Conservation (phyloP, 92 coral and sea anemone species). For the Paramuricea clavata region DNA sequence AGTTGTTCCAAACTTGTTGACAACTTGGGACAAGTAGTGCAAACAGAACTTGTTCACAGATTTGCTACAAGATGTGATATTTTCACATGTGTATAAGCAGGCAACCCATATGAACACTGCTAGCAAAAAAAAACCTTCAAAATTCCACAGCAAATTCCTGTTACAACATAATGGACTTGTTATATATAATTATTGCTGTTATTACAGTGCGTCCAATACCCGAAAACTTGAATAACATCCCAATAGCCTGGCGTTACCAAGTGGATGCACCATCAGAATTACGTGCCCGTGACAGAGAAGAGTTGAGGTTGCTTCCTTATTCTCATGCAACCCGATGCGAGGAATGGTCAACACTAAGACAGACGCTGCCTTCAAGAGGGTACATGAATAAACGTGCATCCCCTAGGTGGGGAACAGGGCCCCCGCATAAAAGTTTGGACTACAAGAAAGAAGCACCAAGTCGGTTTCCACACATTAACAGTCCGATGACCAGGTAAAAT, state of each 20-base stretch:
- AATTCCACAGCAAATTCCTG: too few relatives aligned
- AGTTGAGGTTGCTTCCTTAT: slow-evolving; percentile 82
- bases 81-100: too few relatives aligned
- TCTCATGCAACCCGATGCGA: slow-evolving; percentile 93
- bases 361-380: slow-evolving; percentile 89
- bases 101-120: too few relatives aligned
- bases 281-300: slow-evolving; percentile 89
- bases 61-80: too few relatives aligned
- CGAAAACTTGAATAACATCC: slow-evolving; percentile 42
- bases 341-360: slow-evolving; percentile 97
- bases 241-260: slow-evolving; percentile 82
- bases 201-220: slow-evolving; percentile 56
- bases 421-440: slow-evolving; percentile 42
- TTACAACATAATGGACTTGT: too few relatives aligned
- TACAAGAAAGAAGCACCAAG: slow-evolving; percentile 62
- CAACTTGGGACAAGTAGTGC: too few relatives aligned
- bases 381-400: slow-evolving; percentile 68
- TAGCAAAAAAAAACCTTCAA: too few relatives aligned
- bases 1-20: too few relatives aligned
- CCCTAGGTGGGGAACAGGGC: slow-evolving; percentile 95
- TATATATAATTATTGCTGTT: too few relatives aligned
- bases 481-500: slow-evolving; percentile 96
- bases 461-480: slow-evolving; percentile 92
- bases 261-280: slow-evolving; percentile 84
- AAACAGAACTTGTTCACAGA: too few relatives aligned